Base-by-base conservation (phyloP, 2,888 invertebrate species). In the Dolichomitus sp. region DNA sequence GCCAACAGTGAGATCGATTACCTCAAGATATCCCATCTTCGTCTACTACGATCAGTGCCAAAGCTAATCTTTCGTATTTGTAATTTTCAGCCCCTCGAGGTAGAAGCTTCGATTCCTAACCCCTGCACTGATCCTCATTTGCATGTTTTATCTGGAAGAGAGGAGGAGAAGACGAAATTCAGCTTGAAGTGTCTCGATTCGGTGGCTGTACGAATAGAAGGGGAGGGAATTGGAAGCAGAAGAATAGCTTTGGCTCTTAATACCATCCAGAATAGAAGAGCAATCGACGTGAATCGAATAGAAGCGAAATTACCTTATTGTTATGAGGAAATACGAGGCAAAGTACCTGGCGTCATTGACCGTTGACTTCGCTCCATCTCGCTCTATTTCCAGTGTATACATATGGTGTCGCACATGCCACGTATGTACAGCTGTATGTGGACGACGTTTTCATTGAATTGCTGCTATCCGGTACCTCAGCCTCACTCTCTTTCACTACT, bases 231-330 rank as follows among this genome's bases (percentile, higher is more conserved):
- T 54, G 59, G 73, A 84, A 50, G 87, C 84, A 86, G 84, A 85
- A 87, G 88, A 90, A 90, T 88, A 86, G 89, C 86, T 88, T 88
- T 86, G 83, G 84, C 83, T 88, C 89, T 89, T 91, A 90, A 91
- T 91, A 90, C 88, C 84, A 80, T 73, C 87, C 80, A 88, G 88
- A 90, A 91, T 89, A 86, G 85, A 83, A 81, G 87, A 89, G 89
- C 89, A 91, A 90, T 91, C 91, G 87, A 84, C 85, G 86, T 83
- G 89, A 91, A 92, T 88, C 88, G 89, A 90, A 92, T 88, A 88
- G 89, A 90, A 92, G 88, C 89, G 88, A 89, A 91, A 90, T 90
- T 89, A 91, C 90, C 91, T 91, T 89, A 91, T 91, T 90, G 90
- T 86, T 69, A 73, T 77, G 87, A 75, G 76, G 70, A 40, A 40